phyloP scores from a whole-genome alignment of 2,888 invertebrate species.

The Flexamia atlantica region DNA sequence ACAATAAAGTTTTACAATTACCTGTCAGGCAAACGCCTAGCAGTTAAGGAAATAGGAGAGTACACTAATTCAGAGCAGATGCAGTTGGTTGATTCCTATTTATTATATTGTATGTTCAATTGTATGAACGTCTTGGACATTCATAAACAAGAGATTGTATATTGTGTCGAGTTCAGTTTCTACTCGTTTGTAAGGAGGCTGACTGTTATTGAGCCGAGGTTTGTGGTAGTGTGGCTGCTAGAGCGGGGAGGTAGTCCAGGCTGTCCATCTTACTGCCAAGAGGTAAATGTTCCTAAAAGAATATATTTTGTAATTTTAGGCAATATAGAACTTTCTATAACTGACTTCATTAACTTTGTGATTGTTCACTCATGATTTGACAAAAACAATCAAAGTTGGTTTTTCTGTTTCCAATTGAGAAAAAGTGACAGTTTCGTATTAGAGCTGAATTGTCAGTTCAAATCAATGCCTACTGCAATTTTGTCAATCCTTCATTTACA shows the following conservation, averaged over 20 bases:
- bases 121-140: constrained; percentile 52
- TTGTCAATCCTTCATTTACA: too few relatives aligned
- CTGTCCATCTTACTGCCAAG: constrained; percentile 31
- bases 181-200: constrained; percentile 43
- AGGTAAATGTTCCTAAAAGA: too few relatives aligned
- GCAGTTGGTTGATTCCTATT: constrained; percentile 32
- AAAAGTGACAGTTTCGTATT: too few relatives aligned
- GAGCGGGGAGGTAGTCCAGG: constrained; percentile 44
- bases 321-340: too few relatives aligned
- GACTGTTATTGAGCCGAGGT: constrained; percentile 42
- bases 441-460: too few relatives aligned
- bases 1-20: constrained; percentile 31
- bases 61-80: constrained; percentile 51
- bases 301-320: too few relatives aligned
- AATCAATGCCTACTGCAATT: too few relatives aligned
- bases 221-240: constrained; percentile 44
- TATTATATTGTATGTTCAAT: constrained; percentile 50
- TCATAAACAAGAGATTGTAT: constrained; percentile 20
- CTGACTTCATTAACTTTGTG: too few relatives aligned
- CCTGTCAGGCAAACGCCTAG: background rate
- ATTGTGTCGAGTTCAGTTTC: constrained; percentile 40
- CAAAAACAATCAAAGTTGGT: too few relatives aligned
- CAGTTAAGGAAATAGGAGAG: constrained; percentile 32
- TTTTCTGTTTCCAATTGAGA: too few relatives aligned
- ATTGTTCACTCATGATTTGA: too few relatives aligned